phyloP scores from a whole-genome alignment of 2,888 invertebrate genomes.

The Heteromurus nitidus region DNA sequence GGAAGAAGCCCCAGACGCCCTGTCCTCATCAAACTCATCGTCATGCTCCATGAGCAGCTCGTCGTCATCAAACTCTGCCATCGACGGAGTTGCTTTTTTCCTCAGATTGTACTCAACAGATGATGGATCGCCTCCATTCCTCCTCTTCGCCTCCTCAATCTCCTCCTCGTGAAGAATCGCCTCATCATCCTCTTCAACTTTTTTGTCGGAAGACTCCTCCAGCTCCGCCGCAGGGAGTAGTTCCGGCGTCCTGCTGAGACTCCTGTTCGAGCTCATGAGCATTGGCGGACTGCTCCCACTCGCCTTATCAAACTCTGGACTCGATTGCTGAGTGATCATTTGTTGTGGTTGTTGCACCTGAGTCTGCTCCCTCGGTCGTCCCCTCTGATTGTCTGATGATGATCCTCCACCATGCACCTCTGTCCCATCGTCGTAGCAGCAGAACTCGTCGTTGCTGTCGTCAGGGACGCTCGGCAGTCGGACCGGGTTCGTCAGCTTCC shows the following conservation, averaged over 20 bases:
- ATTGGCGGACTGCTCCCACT: constrained; percentile 23
- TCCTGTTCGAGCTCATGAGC: constrained; percentile 34
- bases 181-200: constrained; percentile 4
- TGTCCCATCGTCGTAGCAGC: constrained; percentile 73
- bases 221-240: constrained; percentile 19
- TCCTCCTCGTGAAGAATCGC: not conserved
- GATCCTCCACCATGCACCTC: constrained; percentile 65
- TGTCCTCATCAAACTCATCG: not conserved
- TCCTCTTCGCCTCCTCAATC: not conserved
- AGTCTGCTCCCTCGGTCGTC: not conserved
- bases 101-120: constrained; percentile 50
- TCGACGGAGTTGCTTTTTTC: constrained; percentile 23
- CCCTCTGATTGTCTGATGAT: constrained; percentile 4
- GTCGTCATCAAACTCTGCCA: constrained; percentile 74
- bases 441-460: constrained; percentile 74
- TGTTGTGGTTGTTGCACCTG: not conserved
- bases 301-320: not conserved
- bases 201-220: no score
- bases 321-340: not conserved
- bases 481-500: constrained; percentile 71
- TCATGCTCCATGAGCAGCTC: constrained; percentile 66
- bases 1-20: constrained; percentile 5
- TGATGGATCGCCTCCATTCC: not conserved
- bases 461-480: constrained; percentile 73
- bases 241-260: constrained; percentile 34